phyloP scores from a whole-genome alignment of 2,113 vertebrate genomes.

The Pterocles orientalis region DNA sequence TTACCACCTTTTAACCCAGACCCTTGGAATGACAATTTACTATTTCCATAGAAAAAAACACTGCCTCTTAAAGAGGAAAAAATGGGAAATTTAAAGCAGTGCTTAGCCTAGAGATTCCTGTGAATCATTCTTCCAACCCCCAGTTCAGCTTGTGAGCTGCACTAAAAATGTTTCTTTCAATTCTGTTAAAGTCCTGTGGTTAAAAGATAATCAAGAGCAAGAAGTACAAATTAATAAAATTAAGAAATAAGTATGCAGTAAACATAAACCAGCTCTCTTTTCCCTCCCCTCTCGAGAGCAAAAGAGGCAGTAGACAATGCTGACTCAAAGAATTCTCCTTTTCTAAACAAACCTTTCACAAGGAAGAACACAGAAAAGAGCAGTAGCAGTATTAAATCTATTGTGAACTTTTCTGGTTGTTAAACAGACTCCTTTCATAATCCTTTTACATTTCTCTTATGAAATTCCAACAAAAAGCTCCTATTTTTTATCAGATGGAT shows the following conservation, averaged over 20 bases:
- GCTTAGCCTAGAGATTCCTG: neutral
- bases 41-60: neutral
- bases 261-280: neutral
- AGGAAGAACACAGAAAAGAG: neutral
- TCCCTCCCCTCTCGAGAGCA: neutral
- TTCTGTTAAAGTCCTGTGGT: neutral
- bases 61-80: neutral
- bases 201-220: neutral
- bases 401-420: neutral
- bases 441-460: neutral
- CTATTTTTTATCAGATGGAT: neutral
- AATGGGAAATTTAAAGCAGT: neutral
- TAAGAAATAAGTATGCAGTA: neutral
- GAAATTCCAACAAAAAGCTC: neutral
- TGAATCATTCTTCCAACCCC: neutral
- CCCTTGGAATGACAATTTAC: neutral
- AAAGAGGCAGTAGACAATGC: neutral
- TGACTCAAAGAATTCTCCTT: neutral
- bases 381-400: neutral
- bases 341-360: constrained; percentile 12
- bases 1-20: neutral
- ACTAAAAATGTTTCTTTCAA: neutral
- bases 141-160: neutral
- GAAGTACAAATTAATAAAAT: neutral
- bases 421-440: neutral